These are phyloP conservation scores for Spodoptera picta DNA, from an alignment of 2,888 invertebrate species.

Conservation along the genomic window DNA sequence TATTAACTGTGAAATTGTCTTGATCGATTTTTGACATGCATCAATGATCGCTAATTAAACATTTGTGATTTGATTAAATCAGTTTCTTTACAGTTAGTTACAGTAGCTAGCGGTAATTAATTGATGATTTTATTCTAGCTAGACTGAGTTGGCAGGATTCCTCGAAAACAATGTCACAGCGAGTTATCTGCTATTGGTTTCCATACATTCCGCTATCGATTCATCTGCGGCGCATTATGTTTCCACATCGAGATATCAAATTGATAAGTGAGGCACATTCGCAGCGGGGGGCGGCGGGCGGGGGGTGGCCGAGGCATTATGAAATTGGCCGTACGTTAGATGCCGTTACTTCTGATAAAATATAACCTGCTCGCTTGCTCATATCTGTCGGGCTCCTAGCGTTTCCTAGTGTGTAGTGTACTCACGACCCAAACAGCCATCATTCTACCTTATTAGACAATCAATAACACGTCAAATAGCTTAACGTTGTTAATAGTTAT, in stretches of 20 bases:
- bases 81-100: slow-evolving; percentile 22
- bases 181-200: slow-evolving; percentile 33
- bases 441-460: slow-evolving; percentile 74
- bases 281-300: slow-evolving; percentile 71
- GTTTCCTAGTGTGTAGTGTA: slow-evolving; percentile 71
- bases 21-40: slow-evolving; percentile 44
- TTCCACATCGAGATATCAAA: slow-evolving; percentile 87
- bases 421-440: slow-evolving; percentile 77
- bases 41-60: slow-evolving; percentile 46
- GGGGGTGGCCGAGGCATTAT: slow-evolving; percentile 84
- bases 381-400: slow-evolving; percentile 81
- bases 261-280: slow-evolving; percentile 88
- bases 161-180: slow-evolving; percentile 13
- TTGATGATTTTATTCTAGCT: neutral
- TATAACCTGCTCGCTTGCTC: slow-evolving; percentile 85
- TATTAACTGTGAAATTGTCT: slow-evolving; percentile 53
- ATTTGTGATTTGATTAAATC: slow-evolving; percentile 37
- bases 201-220: slow-evolving; percentile 62
- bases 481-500: slow-evolving; percentile 54
- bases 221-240: slow-evolving; percentile 81
- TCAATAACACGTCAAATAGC: slow-evolving; percentile 67
- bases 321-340: slow-evolving; percentile 89
- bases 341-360: slow-evolving; percentile 88
- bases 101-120: slow-evolving; percentile 25
- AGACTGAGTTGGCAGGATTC: slow-evolving; percentile 1